A percentile compares a stretch with the other conserved stretches of the same genome.
Conservation (phyloP, 2,113 vertebrate species). For the Lethenteron reissneri region DNA sequence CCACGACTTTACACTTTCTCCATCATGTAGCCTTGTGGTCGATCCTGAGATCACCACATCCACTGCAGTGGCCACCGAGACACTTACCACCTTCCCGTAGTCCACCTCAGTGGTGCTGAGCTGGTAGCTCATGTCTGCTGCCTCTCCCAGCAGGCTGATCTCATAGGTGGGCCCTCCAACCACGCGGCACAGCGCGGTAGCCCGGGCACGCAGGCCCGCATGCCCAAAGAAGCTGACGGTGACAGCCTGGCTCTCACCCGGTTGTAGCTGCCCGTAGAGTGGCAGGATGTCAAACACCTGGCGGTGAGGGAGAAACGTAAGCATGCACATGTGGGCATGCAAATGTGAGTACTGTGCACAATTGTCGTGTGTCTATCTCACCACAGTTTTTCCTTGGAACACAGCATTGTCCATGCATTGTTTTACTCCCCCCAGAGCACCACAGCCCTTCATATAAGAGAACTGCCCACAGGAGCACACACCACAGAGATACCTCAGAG, state of each 20-base stretch:
- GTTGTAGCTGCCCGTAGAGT: conserved; percentile 26
- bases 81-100: conserved; percentile 40
- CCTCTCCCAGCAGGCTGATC: conserved; percentile 33
- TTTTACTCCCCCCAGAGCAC: too few relatives aligned
- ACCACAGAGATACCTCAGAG: too few relatives aligned
- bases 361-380: too few relatives aligned
- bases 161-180: conserved; percentile 46
- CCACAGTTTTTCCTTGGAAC: too few relatives aligned
- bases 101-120: conserved; percentile 27
- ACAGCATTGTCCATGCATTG: too few relatives aligned
- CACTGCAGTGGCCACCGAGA: too few relatives aligned
- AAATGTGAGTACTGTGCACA: background rate
- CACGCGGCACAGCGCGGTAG: conserved; percentile 33
- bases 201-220: conserved; percentile 17
- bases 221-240: conserved; percentile 43
- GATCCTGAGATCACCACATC: too few relatives aligned
- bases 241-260: conserved; percentile 27
- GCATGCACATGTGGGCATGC: background rate
- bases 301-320: background rate
- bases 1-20: too few relatives aligned
- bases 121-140: conserved; percentile 31
- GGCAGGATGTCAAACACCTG: conserved; percentile 61
- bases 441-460: too few relatives aligned
- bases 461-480: too few relatives aligned
- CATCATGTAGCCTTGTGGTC: too few relatives aligned